These are phyloP conservation scores for Mionectes macconnelli DNA, from an alignment of 2,113 vertebrate species.

Conservation along the genomic window DNA sequence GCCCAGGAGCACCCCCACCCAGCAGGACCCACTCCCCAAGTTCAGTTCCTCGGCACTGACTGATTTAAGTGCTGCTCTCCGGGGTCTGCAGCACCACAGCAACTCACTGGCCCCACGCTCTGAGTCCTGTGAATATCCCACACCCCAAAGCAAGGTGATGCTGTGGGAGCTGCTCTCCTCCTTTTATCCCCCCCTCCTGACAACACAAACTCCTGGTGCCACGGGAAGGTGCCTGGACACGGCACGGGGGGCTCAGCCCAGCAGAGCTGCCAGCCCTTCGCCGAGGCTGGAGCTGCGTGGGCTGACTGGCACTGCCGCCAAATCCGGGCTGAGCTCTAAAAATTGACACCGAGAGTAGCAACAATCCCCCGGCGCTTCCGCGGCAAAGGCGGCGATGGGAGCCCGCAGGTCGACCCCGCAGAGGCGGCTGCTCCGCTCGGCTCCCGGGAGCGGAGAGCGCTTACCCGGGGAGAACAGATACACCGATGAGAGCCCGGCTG, in stretches of 20 bases:
- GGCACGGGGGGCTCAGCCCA: background rate
- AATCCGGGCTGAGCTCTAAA: background rate
- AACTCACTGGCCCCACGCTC: background rate
- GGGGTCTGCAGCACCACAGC: background rate
- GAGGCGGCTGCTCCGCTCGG: background rate
- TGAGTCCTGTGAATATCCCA: accelerated
- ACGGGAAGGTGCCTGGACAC: background rate
- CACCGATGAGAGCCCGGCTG: background rate
- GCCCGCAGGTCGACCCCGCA: background rate
- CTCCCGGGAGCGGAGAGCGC: accelerated
- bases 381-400: accelerated
- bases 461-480: background rate
- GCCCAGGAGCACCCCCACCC: accelerated
- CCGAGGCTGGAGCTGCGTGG: background rate
- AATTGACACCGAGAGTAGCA: background rate
- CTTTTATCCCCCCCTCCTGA: background rate
- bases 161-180: background rate
- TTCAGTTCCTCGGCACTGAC: accelerated
- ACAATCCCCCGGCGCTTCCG: background rate
- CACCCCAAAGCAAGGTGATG: background rate
- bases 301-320: background rate
- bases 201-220: background rate
- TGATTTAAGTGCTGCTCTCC: accelerated
- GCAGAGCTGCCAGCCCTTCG: background rate
- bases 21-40: background rate